phyloP scores from a whole-genome alignment of 2,113 vertebrate genomes.

The Lophotis ruficrista region DNA sequence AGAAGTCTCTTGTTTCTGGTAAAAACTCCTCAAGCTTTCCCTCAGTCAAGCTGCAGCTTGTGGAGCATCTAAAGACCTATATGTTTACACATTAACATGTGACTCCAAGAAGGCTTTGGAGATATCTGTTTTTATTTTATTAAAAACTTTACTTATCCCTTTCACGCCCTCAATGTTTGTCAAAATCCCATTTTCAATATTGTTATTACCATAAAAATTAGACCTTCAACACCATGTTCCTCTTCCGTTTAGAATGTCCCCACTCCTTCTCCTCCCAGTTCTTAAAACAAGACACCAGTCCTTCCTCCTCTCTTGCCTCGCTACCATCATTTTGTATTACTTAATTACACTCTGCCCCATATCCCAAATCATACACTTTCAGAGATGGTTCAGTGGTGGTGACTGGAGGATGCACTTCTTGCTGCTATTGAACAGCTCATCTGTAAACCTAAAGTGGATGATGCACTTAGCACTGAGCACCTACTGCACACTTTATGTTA shows the following conservation, averaged over 20 bases:
- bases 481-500: fast-evolving
- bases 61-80: neutral
- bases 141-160: neutral
- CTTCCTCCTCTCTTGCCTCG: neutral
- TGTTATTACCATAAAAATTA: neutral
- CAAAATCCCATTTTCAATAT: neutral
- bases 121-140: neutral
- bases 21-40: neutral
- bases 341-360: neutral
- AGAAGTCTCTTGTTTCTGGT: neutral
- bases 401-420: fast-evolving
- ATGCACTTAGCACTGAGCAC: neutral
- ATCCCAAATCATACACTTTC: neutral
- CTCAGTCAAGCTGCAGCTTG: neutral
- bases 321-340: neutral
- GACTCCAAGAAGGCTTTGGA: neutral
- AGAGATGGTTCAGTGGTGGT: too few relatives aligned
- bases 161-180: neutral
- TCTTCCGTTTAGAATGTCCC: neutral
- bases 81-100: neutral
- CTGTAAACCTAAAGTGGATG: neutral
- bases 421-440: neutral
- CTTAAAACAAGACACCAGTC: neutral
- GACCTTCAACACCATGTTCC: fast-evolving
- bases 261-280: neutral